These are phyloP conservation scores for Crepidodera aurea DNA, from an alignment of 2,888 invertebrate genomes.

Conservation along the genomic window DNA sequence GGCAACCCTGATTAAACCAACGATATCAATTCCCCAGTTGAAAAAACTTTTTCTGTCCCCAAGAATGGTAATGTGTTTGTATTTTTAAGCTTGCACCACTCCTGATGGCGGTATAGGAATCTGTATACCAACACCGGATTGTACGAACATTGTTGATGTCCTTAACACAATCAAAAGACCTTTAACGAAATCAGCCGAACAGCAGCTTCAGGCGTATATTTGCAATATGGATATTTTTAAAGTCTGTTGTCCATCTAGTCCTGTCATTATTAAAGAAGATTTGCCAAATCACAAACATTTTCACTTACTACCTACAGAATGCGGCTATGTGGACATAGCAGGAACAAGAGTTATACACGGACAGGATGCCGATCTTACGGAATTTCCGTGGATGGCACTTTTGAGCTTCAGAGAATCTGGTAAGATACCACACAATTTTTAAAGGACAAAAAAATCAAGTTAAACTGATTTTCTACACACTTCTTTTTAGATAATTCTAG, in stretches of 20 bases:
- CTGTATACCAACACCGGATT: constrained; percentile 56
- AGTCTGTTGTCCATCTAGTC: constrained; percentile 65
- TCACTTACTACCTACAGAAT: constrained; percentile 59
- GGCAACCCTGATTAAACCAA: too few species aligned
- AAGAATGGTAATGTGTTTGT: constrained; percentile 13
- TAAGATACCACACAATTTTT: constrained; percentile 14
- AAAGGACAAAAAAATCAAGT: neutral
- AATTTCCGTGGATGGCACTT: constrained; percentile 81
- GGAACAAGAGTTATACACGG: constrained; percentile 62
- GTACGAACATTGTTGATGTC: constrained; percentile 43
- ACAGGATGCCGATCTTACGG: constrained; percentile 59
- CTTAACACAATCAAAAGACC: constrained; percentile 42
- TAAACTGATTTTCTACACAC: neutral
- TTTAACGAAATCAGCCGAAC: constrained; percentile 36
- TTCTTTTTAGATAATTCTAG: neutral
- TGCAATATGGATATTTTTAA: constrained; percentile 61
- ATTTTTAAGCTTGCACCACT: constrained; percentile 54
- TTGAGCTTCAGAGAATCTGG: constrained; percentile 61
- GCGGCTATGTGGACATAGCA: constrained; percentile 65
- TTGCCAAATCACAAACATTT: constrained; percentile 57
- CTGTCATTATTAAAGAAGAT: constrained; percentile 46
- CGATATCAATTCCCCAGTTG: too few species aligned
- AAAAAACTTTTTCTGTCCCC: too few species aligned
- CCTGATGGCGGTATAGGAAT: constrained; percentile 53
- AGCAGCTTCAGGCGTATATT: constrained; percentile 43